Evolutionary conservation across 2,888 invertebrate species (phyloP), one percentile per base, ranked within the genome.

Genomic region (Dicyrtomina minuta): DNA sequence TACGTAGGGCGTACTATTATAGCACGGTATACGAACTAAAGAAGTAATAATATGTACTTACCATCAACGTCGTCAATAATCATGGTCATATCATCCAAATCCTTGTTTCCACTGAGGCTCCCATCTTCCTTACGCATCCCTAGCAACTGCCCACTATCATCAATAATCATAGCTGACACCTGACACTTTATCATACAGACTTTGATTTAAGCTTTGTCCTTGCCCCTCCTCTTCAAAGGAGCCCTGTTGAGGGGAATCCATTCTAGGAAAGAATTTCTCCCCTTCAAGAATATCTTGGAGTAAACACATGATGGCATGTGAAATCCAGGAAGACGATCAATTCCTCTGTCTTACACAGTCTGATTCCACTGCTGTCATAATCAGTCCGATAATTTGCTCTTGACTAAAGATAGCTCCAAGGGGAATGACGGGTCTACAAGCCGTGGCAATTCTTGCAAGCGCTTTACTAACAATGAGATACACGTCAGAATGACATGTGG

Each of bases 281-380:
- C 85, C 85, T 79, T 87, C 86, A 49, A 87, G 80, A 60, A 87
- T 80, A 81, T 92, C 95, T 84, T 93, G 93, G 17, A 96, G 83
- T 6, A 96, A 85, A 79, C 93, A 93, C 26, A 91, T 90, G 73
- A 95, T 87, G 20, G 95, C 92, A 82, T 95, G 95, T 0, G 92
- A 87, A 1, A 92, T 90, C 94, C 95, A 95, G 17, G 90, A 88
- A 59, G 88, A 88, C 75, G 90, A 87, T 77, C 88, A 88, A 55
- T 79, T 75, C 68, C 85, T 82, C 74, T 86, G 84, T 15, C 74
- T 62, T 10, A 77, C 77, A 46, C 75, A 75, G 79, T 87, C 87
- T 70, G 85, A 85, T 80, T 87, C 86, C 49, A 88, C 87, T 70
- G 88, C 90, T 70, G 91, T 86, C 66, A 89, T 86, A 69, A 95